These are phyloP conservation scores for Orycteropus afer DNA, from an alignment of 2,113 vertebrate species.

Conservation along the genomic window DNA sequence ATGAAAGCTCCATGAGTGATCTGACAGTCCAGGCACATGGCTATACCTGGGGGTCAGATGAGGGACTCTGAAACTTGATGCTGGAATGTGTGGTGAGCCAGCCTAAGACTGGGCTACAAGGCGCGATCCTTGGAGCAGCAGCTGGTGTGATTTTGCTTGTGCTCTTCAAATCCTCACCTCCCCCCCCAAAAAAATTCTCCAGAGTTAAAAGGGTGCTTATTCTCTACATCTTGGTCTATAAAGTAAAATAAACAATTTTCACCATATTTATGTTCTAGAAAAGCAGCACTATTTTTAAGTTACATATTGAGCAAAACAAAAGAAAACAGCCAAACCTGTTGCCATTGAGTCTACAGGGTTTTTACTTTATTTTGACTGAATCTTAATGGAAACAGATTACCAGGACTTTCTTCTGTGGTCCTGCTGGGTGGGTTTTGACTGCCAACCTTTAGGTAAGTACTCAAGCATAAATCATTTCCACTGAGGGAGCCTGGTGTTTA, in stretches of 20 bases:
- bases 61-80: not conserved
- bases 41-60: not conserved
- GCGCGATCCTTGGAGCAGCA: not conserved
- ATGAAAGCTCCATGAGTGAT: not conserved
- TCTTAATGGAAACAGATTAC: no score
- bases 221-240: not conserved
- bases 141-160: constrained; percentile 5
- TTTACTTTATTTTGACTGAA: no score
- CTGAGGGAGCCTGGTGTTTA: not conserved
- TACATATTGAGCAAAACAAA: not conserved
- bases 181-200: no score
- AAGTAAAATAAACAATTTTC: constrained; percentile 45
- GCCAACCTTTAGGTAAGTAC: not conserved
- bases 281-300: not conserved
- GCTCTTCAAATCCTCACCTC: not conserved
- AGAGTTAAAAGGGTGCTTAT: not conserved
- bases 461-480: not conserved
- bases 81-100: constrained; percentile 19
- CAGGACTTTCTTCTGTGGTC: not conserved
- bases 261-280: not conserved
- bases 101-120: not conserved
- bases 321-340: no score
- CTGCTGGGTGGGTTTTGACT: not conserved
- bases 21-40: not conserved
- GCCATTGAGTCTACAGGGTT: no score